These are phyloP conservation scores for Galaxias olidus DNA, from an alignment of 2,797 vertebrate genomes.

Conservation along the genomic window DNA sequence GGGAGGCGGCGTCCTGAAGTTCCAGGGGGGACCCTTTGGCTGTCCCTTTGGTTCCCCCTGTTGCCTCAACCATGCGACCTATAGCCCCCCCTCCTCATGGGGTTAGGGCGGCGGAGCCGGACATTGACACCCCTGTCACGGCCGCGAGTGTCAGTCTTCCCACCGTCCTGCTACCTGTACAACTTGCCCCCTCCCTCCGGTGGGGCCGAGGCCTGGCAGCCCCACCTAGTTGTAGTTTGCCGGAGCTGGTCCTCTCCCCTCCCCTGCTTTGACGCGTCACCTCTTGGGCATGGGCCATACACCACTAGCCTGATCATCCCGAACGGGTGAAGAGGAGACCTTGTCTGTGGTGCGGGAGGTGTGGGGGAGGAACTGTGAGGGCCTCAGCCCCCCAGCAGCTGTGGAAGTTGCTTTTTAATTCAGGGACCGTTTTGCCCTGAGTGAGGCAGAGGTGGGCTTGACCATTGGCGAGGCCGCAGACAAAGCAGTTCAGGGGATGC, in stretches of 20 bases:
- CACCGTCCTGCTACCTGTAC: too few species aligned
- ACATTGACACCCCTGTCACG: too few species aligned
- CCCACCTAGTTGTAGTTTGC: too few species aligned
- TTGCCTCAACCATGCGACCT: background rate
- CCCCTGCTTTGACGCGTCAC: too few species aligned
- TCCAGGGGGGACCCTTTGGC: background rate
- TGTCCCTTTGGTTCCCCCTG: background rate
- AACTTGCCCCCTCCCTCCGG: too few species aligned
- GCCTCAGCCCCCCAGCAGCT: background rate
- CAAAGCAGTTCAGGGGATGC: background rate
- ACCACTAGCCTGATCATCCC: background rate
- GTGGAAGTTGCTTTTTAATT: background rate
- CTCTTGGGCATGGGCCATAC: background rate
- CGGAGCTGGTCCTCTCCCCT: too few species aligned
- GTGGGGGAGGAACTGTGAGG: background rate
- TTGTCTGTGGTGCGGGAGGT: slow-evolving; percentile 4
- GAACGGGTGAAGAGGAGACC: too few species aligned
- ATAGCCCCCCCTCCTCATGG: too few species aligned
- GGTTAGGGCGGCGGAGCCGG: background rate
- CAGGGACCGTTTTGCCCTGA: slow-evolving; percentile 3
- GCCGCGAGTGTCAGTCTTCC: too few species aligned
- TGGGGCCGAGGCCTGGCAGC: too few species aligned
- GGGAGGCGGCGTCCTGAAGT: background rate
- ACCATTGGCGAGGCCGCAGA: background rate
- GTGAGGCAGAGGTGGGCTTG: background rate